Base-by-base conservation (phyloP, 2,113 vertebrate genomes). In the Merops nubicus region DNA sequence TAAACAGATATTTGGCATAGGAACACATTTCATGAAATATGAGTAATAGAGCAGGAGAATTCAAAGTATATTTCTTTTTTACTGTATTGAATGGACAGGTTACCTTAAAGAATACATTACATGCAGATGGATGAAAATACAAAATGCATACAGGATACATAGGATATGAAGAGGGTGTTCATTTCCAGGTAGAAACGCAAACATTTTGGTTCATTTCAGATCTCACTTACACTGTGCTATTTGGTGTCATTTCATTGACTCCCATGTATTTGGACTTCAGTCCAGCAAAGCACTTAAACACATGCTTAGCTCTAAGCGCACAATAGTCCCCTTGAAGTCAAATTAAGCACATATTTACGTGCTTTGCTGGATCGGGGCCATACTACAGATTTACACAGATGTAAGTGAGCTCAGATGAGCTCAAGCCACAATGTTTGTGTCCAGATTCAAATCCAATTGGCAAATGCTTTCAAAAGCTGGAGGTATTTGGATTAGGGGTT, bases 391-490 rank as follows among this genome's bases (percentile, higher is more conserved):
- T 97, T 97, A 96, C 96, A 95, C 96, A 96, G 96, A 96, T 96
- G 96, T 97, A 96, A 97, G 96, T 87, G 95, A 97, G 93, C 96
- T 97, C 96, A 96, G 96, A 97, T 97, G 96, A 96, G 93, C 96
- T 96, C 93, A 96, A 96, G 96, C 96, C 95, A 96, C 95, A 96
- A 93, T 95, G 91, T 96, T 95, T 95, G 96, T 96, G 96, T 96
- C 96, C 96, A 96, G 95, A 96, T 93, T 90, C 91, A 97, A 96
- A 96, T 97, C 96, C 95, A 97, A 95, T 96, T 97, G 96, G 95
- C 96, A 97, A 97, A 93, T 73, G 86, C 93, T 96, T 97, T 96
- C 94, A 95, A 97, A 95, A 96, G 95, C 92, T 22, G 0, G 80
- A 97, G 96, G 93, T 96, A 96, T 96, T 97, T 97, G 96, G 95